These are phyloP conservation scores for Amazona ochrocephala DNA, from an alignment of 2,797 vertebrate species.

Conservation along the genomic window DNA sequence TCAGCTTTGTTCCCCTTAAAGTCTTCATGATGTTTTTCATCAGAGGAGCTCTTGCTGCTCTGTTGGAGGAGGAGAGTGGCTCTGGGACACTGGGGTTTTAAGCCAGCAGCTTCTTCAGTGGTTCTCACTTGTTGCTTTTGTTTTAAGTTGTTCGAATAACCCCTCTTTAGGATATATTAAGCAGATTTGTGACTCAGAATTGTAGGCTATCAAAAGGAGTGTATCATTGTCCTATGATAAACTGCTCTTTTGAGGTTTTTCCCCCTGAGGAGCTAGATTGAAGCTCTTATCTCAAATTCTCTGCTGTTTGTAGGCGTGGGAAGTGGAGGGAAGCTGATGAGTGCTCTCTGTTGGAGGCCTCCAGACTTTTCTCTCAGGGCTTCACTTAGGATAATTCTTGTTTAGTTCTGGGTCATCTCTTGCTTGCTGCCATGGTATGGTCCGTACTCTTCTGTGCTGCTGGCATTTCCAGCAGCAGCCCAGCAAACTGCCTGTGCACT, in stretches of 20 bases:
- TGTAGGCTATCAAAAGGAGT: neutral
- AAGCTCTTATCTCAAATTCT: neutral
- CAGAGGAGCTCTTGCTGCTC: neutral
- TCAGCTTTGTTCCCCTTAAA: neutral
- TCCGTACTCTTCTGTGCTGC: neutral
- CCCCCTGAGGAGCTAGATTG: neutral
- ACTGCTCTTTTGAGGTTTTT: neutral
- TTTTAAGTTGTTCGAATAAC: neutral
- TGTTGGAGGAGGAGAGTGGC: neutral
- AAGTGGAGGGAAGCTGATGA: neutral
- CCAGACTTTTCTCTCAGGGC: neutral
- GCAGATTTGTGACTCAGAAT: neutral
- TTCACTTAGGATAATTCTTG: neutral
- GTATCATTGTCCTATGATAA: neutral
- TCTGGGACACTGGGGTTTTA: neutral
- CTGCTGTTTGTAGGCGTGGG: neutral
- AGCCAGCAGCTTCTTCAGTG: neutral
- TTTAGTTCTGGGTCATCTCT: neutral
- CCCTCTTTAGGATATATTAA: neutral
- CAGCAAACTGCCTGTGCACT: accelerated
- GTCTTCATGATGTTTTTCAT: neutral
- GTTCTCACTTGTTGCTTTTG: neutral
- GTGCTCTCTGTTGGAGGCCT: neutral
- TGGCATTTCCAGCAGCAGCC: neutral
- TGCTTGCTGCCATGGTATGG: neutral